Conservation (phyloP, 1,140 invertebrate genomes). For the Caenorhabditis tropicalis region DNA sequence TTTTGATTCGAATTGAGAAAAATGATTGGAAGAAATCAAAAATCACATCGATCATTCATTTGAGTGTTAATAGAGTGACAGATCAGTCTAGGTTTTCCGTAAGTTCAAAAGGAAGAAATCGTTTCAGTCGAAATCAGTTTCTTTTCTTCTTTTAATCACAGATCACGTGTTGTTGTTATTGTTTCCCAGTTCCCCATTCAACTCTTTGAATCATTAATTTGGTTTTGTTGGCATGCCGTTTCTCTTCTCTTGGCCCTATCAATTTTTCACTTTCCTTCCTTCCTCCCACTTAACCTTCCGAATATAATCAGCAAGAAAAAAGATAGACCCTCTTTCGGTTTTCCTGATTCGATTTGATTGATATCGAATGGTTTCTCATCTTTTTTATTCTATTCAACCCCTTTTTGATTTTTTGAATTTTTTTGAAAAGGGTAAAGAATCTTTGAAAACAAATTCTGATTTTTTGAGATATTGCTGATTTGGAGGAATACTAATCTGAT, state of each 20-base stretch:
- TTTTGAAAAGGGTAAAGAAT: too few species aligned
- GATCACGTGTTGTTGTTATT: neutral
- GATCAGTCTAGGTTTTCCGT: neutral
- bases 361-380: neutral
- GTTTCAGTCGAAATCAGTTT: too few species aligned
- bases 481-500: neutral
- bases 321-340: neutral
- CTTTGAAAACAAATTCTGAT: too few species aligned
- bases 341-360: constrained; percentile 18
- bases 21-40: neutral
- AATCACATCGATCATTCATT: neutral
- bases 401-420: neutral
- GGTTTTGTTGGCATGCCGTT: too few species aligned
- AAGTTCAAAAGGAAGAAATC: neutral
- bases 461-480: neutral
- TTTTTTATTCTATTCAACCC: neutral
- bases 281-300: neutral
- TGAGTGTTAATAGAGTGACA: neutral
- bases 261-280: neutral
- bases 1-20: neutral
- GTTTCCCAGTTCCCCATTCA: neutral
- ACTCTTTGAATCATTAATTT: too few species aligned
- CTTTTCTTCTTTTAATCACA: too few species aligned
- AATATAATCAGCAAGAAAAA: too few species aligned
- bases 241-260: neutral